These are phyloP conservation scores for Lepus timidus DNA, from an alignment of 2,113 vertebrate species.

Conservation along the genomic window DNA sequence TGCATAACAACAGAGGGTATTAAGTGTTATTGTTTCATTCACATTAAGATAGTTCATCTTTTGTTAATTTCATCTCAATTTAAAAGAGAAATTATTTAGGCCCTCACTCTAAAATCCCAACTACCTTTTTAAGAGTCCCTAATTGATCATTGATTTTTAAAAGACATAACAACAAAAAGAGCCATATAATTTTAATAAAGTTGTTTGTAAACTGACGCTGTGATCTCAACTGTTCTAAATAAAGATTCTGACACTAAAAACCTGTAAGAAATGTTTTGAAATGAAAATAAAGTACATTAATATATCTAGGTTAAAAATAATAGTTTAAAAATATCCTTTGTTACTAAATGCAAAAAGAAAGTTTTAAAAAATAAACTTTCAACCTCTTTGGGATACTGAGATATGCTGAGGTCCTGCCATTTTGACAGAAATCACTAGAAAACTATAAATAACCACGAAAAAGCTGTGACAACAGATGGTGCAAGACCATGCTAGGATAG, in stretches of 20 bases:
- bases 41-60: slow-evolving; percentile 30
- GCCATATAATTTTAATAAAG: not conserved
- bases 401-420: not conserved
- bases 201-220: not conserved
- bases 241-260: not conserved
- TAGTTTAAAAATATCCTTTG: not conserved
- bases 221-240: not conserved
- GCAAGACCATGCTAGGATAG: not conserved
- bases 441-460: slow-evolving; percentile 7
- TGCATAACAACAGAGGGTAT: not conserved
- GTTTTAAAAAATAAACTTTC: slow-evolving; percentile 14
- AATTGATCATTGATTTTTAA: slow-evolving; percentile 41
- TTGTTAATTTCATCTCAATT: not conserved
- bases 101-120: not conserved
- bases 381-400: not conserved
- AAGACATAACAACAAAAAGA: not conserved
- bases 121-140: not conserved
- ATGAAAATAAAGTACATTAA: slow-evolving; percentile 37
- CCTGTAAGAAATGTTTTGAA: slow-evolving; percentile 37
- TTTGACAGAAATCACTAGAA: slow-evolving; percentile 27
- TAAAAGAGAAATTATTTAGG: not conserved
- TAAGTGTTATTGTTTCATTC: not conserved
- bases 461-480: not conserved
- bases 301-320: not conserved
- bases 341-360: not conserved